A percentile compares a stretch with the other conserved stretches of the same genome.
Evolutionary conservation across 1,140 invertebrate genomes (phyloP).

Genomic region (Colletes gigas): DNA sequence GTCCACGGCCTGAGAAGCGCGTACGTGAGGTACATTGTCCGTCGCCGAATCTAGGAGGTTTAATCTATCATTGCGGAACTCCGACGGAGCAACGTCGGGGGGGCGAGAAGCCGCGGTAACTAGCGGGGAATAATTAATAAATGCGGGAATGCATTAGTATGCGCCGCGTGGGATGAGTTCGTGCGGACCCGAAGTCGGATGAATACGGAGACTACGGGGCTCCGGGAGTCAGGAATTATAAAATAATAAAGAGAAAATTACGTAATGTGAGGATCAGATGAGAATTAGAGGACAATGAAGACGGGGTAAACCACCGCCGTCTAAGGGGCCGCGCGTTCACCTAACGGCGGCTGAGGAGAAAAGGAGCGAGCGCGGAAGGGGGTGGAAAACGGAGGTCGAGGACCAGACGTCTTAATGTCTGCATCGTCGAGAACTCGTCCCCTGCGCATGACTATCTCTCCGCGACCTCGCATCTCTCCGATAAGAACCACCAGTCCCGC

Average conservation of each 20-base stretch:
- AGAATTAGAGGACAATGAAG: conserved; percentile 73
- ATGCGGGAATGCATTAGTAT: conserved; percentile 74
- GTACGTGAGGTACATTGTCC: conserved; percentile 53
- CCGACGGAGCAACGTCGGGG: conserved; percentile 43
- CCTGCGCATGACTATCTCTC: conserved; percentile 63
- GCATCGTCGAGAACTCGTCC: conserved; percentile 67
- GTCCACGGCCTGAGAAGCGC: conserved; percentile 28
- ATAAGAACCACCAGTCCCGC: conserved; percentile 53
- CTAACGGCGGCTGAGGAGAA: background rate
- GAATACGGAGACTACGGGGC: conserved; percentile 40
- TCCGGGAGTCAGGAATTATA: conserved; percentile 66
- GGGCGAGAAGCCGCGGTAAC: conserved; percentile 64
- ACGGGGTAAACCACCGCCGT: conserved; percentile 63
- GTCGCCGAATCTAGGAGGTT: conserved; percentile 59
- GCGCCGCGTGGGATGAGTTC: conserved; percentile 65
- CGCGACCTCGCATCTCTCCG: conserved; percentile 54
- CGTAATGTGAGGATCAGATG: conserved; percentile 73
- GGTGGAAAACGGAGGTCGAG: conserved; percentile 70
- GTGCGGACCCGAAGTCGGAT: conserved; percentile 58
- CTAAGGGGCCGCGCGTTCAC: conserved; percentile 42
- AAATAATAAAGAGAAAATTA: conserved; percentile 78
- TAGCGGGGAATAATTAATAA: conserved; percentile 74
- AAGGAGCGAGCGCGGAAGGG: conserved; percentile 5
- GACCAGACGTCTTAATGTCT: conserved; percentile 79
- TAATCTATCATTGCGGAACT: conserved; percentile 62